Evolutionary conservation across 2,113 vertebrate genomes (phyloP).

Genomic region (Acrocephalus arundinaceus): DNA sequence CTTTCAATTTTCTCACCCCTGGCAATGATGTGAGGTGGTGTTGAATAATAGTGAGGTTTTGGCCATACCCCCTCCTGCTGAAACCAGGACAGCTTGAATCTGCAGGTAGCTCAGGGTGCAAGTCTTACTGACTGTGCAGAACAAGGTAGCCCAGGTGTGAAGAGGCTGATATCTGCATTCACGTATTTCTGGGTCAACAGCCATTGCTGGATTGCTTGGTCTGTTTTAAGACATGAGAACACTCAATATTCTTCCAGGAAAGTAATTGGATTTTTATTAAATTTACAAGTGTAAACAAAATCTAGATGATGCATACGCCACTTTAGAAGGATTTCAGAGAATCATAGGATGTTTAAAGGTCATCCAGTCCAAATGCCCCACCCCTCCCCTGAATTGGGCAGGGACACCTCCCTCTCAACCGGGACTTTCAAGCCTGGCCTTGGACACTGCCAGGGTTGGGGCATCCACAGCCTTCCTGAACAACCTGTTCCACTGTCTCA

Average conservation of each 20-base stretch:
- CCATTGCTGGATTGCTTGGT: background rate
- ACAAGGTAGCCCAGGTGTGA: background rate
- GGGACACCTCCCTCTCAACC: background rate
- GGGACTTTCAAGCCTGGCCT: background rate
- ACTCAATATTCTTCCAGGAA: background rate
- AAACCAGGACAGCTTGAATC: background rate
- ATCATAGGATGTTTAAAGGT: background rate
- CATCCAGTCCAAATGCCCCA: background rate
- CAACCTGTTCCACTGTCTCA: background rate
- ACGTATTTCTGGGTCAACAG: background rate
- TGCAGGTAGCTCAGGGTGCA: background rate
- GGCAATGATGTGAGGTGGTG: background rate
- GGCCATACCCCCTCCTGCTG: no score
- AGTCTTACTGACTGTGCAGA: background rate
- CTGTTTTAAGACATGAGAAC: background rate
- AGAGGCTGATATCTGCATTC: background rate
- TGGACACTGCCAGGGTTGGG: background rate
- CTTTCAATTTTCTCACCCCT: background rate
- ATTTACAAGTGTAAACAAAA: background rate
- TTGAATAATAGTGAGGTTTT: background rate
- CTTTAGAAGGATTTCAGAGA: background rate
- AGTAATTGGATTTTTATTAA: background rate
- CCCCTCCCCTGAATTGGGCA: fast-evolving
- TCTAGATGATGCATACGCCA: background rate
- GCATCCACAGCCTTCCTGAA: background rate